A percentile compares a stretch with the other conserved stretches of the same genome.
Conservation (phyloP, 1,140 invertebrate species). For the Micrasema minimum region DNA sequence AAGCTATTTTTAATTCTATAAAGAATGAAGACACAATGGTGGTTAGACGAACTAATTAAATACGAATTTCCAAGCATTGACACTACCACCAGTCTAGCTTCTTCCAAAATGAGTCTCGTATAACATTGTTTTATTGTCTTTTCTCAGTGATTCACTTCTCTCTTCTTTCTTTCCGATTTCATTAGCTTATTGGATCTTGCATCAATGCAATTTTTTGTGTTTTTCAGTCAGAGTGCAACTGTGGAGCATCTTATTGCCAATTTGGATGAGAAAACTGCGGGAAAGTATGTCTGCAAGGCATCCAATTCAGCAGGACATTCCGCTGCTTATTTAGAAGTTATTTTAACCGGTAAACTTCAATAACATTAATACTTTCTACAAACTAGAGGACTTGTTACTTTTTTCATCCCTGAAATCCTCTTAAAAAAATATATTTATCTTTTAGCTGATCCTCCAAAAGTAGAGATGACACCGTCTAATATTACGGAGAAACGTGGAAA, state of each 20-base stretch:
- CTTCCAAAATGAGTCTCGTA: no score
- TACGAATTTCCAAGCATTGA: no score
- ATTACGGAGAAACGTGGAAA: conserved; percentile 51
- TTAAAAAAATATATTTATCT: no score
- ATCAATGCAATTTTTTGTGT: no score
- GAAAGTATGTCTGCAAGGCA: conserved; percentile 58
- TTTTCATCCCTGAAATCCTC: neutral
- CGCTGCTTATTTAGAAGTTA: conserved; percentile 53
- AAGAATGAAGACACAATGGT: no score
- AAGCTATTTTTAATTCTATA: no score
- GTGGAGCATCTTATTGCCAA: conserved; percentile 59
- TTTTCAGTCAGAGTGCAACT: conserved; percentile 59
- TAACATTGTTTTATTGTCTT: no score
- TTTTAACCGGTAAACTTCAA: conserved; percentile 50
- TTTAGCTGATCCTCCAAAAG: conserved; percentile 58
- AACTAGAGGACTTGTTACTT: neutral
- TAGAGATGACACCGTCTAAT: conserved; percentile 56
- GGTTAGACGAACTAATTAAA: no score
- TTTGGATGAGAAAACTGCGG: conserved; percentile 57
- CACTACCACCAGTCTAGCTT: no score
- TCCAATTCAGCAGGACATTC: conserved; percentile 58
- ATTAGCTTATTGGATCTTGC: conserved; percentile 30
- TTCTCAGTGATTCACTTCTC: no score
- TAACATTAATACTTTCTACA: neutral
- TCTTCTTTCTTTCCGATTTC: neutral